A percentile compares a stretch with the other conserved stretches of the same genome.
Conservation (phyloP, 2,888 invertebrate genomes). For the Eupithecia abbreviata region DNA sequence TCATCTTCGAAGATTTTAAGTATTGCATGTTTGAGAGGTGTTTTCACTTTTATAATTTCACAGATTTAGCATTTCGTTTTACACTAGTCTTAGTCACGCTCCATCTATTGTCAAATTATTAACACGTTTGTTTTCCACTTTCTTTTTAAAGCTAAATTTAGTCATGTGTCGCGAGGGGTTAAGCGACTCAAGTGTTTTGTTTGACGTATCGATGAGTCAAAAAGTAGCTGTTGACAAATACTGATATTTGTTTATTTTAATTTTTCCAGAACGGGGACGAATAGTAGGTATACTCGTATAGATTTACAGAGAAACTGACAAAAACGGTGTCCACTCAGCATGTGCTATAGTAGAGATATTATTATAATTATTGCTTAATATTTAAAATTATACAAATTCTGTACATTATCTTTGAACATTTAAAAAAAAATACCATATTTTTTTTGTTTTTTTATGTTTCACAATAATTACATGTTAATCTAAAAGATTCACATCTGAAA, state of each 20-base stretch:
- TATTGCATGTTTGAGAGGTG: slow-evolving; percentile 11
- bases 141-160: slow-evolving; percentile 27
- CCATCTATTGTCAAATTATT: slow-evolving; percentile 27
- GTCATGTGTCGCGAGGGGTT: background rate
- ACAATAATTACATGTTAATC: too few relatives aligned
- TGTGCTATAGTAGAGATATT: too few relatives aligned
- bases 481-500: background rate
- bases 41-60: slow-evolving; percentile 29
- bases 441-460: too few relatives aligned
- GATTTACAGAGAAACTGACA: too few relatives aligned
- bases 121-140: slow-evolving; percentile 34
- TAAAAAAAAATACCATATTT: too few relatives aligned
- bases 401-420: too few relatives aligned
- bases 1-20: background rate
- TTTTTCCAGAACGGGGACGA: too few relatives aligned
- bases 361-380: too few relatives aligned
- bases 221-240: background rate
- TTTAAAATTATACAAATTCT: too few relatives aligned
- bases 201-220: slow-evolving; percentile 8
- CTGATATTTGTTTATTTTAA: background rate
- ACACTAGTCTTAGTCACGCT: slow-evolving; percentile 23
- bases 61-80: slow-evolving; percentile 17
- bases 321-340: too few relatives aligned
- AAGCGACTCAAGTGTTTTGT: background rate
- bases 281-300: too few relatives aligned